A percentile compares a stretch with the other conserved stretches of the same genome.
Evolutionary conservation across 2,797 vertebrate genomes (phyloP).

Genomic region (Epinephelus awoara): DNA sequence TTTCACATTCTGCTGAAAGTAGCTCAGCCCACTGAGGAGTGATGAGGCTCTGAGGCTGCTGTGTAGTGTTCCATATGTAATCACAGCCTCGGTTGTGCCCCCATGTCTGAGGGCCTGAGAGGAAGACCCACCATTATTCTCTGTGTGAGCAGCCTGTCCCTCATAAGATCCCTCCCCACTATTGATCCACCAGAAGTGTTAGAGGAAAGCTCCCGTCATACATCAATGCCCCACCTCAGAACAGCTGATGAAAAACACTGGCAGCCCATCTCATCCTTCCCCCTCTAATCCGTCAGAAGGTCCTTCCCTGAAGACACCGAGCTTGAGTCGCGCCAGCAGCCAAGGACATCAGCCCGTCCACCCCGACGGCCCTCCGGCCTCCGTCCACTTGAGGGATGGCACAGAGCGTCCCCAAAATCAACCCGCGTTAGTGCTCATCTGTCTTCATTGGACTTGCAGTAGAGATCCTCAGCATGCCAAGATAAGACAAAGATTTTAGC

Average conservation of each 20-base stretch:
- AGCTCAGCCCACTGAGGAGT: constrained; percentile 38
- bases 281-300: constrained; percentile 45
- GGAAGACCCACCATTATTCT: constrained; percentile 48
- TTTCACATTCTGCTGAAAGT: constrained; percentile 39
- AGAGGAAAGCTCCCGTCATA: constrained; percentile 54
- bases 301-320: constrained; percentile 35
- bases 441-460: constrained; percentile 68
- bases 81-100: constrained; percentile 45
- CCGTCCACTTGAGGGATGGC: constrained; percentile 51
- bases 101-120: constrained; percentile 26
- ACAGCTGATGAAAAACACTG: constrained; percentile 64
- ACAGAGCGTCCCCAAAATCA: constrained; percentile 42
- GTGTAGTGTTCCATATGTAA: constrained; percentile 61
- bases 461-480: constrained; percentile 47
- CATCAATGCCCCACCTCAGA: constrained; percentile 54
- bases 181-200: constrained; percentile 65
- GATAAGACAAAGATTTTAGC: constrained; percentile 47
- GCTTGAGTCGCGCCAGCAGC: constrained; percentile 29
- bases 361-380: constrained; percentile 21
- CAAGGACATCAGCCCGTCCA: constrained; percentile 66
- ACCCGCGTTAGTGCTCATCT: constrained; percentile 62
- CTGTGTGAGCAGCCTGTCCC: constrained; percentile 42
- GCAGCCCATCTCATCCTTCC: constrained; percentile 38
- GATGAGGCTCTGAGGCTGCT: constrained; percentile 37
- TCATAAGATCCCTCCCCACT: constrained; percentile 48